These are phyloP conservation scores for Leptatherina wallacei DNA, from an alignment of 2,797 vertebrate species.

Conservation along the genomic window DNA sequence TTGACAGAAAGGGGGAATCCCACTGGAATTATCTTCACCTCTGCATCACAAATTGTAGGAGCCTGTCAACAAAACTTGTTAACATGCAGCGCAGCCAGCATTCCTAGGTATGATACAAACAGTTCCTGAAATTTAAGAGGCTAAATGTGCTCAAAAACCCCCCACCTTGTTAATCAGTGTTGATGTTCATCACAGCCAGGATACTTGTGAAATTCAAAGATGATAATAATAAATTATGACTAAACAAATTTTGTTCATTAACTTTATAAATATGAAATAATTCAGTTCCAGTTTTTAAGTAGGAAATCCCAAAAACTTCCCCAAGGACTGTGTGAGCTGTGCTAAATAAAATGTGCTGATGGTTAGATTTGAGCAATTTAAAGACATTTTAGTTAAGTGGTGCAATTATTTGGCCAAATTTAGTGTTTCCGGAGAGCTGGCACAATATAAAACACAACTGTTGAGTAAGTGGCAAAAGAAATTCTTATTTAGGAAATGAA, in stretches of 20 bases:
- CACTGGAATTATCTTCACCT: slow-evolving; percentile 11
- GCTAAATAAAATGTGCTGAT: neutral
- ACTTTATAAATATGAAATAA: neutral
- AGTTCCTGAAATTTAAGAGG: neutral
- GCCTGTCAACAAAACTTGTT: slow-evolving; percentile 24
- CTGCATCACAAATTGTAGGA: slow-evolving; percentile 12
- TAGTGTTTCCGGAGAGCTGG: neutral
- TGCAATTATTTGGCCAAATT: neutral
- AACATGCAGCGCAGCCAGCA: slow-evolving; percentile 1
- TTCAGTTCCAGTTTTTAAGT: neutral
- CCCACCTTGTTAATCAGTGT: no score
- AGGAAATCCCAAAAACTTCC: neutral
- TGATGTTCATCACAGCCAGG: no score
- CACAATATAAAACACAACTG: neutral
- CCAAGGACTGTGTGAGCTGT: neutral
- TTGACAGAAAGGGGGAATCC: slow-evolving; percentile 30
- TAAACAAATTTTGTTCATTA: neutral
- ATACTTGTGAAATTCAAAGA: neutral
- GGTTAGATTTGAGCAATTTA: slow-evolving; percentile 2
- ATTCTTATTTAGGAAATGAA: neutral
- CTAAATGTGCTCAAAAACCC: neutral
- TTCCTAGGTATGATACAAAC: neutral
- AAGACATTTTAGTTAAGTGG: slow-evolving; percentile 1
- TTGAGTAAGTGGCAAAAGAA: neutral
- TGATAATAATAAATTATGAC: neutral